phyloP scores from a whole-genome alignment of 2,888 invertebrate species.

The Operophtera brumata region DNA sequence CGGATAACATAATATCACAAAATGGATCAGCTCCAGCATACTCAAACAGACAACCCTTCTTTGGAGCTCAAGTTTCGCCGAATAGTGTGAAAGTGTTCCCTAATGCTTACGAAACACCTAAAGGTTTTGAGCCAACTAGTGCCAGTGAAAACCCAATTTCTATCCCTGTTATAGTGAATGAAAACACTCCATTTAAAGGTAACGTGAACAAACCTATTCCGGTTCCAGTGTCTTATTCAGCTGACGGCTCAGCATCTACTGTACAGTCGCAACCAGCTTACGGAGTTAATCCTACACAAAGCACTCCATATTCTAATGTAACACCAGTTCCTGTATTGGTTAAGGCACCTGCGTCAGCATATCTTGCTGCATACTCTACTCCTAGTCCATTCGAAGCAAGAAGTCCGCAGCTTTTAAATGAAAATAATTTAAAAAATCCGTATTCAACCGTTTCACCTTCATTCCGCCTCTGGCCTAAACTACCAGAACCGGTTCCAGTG shows the following conservation, averaged over 20 bases:
- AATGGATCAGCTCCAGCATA: conserved; percentile 6
- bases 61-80: conserved; percentile 11
- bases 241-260: conserved; percentile 3
- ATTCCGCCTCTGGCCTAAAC: conserved; percentile 22
- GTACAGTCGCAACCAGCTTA: background rate
- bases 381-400: conserved; percentile 19
- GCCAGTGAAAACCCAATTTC: conserved; percentile 1
- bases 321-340: conserved; percentile 16
- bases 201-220: conserved; percentile 17
- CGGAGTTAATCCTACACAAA: background rate
- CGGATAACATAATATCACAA: conserved; percentile 2
- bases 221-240: conserved; percentile 23
- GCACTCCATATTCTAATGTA: background rate
- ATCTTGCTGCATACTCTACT: conserved; percentile 15
- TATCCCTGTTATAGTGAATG: conserved; percentile 10
- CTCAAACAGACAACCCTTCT: conserved; percentile 2
- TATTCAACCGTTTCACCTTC: conserved; percentile 5
- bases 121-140: background rate
- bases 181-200: conserved; percentile 2
- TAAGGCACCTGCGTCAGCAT: conserved; percentile 13
- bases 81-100: conserved; percentile 21
- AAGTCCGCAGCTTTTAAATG: background rate
- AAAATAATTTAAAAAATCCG: conserved; percentile 8
- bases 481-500: conserved; percentile 24
- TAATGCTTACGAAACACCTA: conserved; percentile 12